Percentiles rank a stretch among this genome's conserved stretches.
Conservation (phyloP, 2,113 vertebrate genomes). For the Nyctereutes procyonoides region DNA sequence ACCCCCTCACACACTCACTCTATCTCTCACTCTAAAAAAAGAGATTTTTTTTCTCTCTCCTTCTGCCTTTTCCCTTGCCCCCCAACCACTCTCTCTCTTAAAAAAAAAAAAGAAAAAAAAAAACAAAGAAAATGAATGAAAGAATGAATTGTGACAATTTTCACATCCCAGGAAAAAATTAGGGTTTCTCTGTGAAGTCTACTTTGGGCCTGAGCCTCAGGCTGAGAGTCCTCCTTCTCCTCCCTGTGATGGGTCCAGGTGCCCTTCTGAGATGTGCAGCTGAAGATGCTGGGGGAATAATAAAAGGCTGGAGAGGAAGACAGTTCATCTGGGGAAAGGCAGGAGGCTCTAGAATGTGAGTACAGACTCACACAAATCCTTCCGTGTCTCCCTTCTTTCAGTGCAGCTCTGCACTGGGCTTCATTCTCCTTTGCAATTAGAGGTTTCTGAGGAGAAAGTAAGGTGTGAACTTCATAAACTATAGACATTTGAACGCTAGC, state of each 20-base stretch:
- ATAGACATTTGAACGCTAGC: not conserved
- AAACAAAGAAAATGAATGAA: not conserved
- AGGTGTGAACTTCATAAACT: conserved; percentile 8
- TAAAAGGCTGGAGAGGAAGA: not conserved
- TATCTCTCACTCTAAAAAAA: not conserved
- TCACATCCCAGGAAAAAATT: not conserved
- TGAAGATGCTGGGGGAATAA: not conserved
- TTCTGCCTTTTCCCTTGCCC: not conserved
- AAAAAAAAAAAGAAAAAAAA: not conserved
- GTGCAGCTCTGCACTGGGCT: not conserved
- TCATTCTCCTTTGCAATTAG: not conserved
- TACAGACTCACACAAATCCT: not conserved
- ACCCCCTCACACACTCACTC: not conserved
- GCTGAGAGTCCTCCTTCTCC: not conserved
- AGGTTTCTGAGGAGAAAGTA: not conserved
- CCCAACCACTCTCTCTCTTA: too few species aligned
- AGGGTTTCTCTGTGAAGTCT: not conserved
- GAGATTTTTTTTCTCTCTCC: not conserved
- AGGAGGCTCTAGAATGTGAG: not conserved
- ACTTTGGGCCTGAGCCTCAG: not conserved
- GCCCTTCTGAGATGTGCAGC: not conserved
- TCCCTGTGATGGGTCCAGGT: not conserved
- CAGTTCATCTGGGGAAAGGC: not conserved
- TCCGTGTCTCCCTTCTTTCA: not conserved
- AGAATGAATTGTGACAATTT: not conserved